These are phyloP conservation scores for Tribolium madens DNA, from an alignment of 1,140 invertebrate species.

Conservation along the genomic window DNA sequence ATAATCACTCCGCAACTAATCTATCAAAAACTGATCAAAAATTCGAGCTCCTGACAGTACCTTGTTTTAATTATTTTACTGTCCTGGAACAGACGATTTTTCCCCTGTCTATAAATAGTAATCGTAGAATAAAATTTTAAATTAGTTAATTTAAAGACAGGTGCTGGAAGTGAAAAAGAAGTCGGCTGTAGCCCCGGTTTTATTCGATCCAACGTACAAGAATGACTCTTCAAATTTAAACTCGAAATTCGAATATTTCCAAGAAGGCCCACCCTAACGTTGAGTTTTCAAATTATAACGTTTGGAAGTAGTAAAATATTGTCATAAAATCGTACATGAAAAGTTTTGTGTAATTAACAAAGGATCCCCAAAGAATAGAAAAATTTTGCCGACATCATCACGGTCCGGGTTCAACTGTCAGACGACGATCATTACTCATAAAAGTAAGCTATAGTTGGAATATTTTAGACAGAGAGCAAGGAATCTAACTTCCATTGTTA, in stretches of 20 bases:
- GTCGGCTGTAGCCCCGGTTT: constrained; percentile 47
- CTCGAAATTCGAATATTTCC: constrained; percentile 51
- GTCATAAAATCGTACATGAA: constrained; percentile 14
- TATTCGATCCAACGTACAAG: constrained; percentile 55
- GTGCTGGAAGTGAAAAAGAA: constrained; percentile 48
- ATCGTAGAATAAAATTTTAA: constrained; percentile 47
- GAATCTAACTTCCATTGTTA: constrained; percentile 59
- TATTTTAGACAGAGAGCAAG: constrained; percentile 53
- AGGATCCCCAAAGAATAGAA: constrained; percentile 39
- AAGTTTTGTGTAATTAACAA: constrained; percentile 34
- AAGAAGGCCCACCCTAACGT: constrained; percentile 53
- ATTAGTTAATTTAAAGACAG: constrained; percentile 54
- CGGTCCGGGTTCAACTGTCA: constrained; percentile 55
- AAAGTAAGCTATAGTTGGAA: constrained; percentile 56
- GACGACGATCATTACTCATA: constrained; percentile 59
- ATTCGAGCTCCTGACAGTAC: neutral
- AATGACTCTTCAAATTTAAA: constrained; percentile 56
- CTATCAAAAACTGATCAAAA: constrained; percentile 7
- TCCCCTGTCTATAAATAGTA: constrained; percentile 30
- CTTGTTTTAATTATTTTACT: constrained; percentile 15
- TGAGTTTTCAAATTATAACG: constrained; percentile 23
- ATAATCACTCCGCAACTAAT: constrained; percentile 42
- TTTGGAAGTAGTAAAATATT: constrained; percentile 4
- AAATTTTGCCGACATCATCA: constrained; percentile 58
- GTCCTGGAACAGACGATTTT: constrained; percentile 13